Base-by-base conservation (phyloP, 2,113 vertebrate species). In the Pelodiscus sinensis region DNA sequence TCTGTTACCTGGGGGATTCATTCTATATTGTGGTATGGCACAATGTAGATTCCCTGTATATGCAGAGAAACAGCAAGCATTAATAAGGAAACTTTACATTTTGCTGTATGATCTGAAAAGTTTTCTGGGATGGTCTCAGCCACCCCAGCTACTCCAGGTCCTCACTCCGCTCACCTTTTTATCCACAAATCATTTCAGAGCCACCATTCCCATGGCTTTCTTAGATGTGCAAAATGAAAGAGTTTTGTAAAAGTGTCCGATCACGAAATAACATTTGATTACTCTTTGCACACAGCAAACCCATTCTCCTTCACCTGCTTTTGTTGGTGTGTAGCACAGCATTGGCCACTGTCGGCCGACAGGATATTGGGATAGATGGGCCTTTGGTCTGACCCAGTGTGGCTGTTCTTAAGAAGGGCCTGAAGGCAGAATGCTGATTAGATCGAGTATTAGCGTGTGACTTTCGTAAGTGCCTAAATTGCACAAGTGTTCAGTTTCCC, bases 1-100 rank as follows among this genome's bases (percentile, higher is more conserved):
- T 96, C 38, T 83, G 85, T 84, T 85, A 90, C 93, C 94, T 10
- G 38, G 78, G 87, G 93, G 92, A 90, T 95, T 94, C 84, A 95
- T 95, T 96, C 95, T 90, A 0, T 81, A 91, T 95, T 92, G 4
- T 73, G 84, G 94, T 93, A 51, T 0, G 0, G 84, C 87, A 88
- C 94, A 88, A 81, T 65, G 90, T 65, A 60, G 94, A 90, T 91
- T 93, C 85, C 86, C 89, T 89, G 44, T 44, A 44, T 44, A 44
- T 44, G 4, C 44, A 44, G 44, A 44, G 44, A 44, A 44, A 44
- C 44, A 44, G 44, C 44, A 44, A 4, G 44, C 44, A 44, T 44
- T 44, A 96, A 95, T 83, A 75, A 95, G 82, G 51, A 84, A 92
- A 54, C 44, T 79, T 4, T 35, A 85, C 5, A 29, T 54, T 57